Evolutionary conservation across 2,888 invertebrate genomes (phyloP), one percentile per base, ranked within the genome.

Genomic region (Tuberolachnus salignus): DNA sequence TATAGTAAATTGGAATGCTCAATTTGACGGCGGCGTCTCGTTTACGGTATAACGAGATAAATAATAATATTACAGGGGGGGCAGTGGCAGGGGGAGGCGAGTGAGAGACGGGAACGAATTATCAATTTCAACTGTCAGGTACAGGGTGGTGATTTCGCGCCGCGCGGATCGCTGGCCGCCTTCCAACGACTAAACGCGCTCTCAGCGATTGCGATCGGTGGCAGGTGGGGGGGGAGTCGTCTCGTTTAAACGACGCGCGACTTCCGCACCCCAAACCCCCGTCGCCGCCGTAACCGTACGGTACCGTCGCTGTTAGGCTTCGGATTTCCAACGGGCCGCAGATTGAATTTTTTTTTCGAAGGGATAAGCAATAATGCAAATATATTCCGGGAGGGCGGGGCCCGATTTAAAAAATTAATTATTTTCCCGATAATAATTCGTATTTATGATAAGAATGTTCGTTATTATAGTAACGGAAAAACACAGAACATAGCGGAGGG

Each of bases 111-210:
- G 44, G 21, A 64, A 61, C 34, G 44, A 23, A 23, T 23, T n/a
- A 57, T 71, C 71, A 46, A 71, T 71, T 71, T 34, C 44, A 11
- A 46, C 57, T 71, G 71, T 55, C 71, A 57, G 57, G 71, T 46
- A 46, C 57, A 59, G 44, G 13, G 13, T 14, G 21, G 55, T 19
- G 55, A n/a, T 46, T 61, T 49, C 59, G 61, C 9, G 21, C 64
- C 34, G 49, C 49, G 23, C 34, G 55, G 81, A 44, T 53, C 51
- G 34, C 34, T 46, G 71, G 71, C 71, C n/a, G 61, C 80, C 75
- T 51, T 75, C 69, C 72, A 64, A 75, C 69, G 70, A 57, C 63
- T 63, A 70, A 70, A 64, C 63, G 66, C 51, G 66, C 44, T 61
- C 59, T 64, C 49, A 49, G 34, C 63, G 57, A 51, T 53, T 49